These are phyloP conservation scores for Balaeniceps rex DNA, from an alignment of 2,113 vertebrate species.

Conservation along the genomic window DNA sequence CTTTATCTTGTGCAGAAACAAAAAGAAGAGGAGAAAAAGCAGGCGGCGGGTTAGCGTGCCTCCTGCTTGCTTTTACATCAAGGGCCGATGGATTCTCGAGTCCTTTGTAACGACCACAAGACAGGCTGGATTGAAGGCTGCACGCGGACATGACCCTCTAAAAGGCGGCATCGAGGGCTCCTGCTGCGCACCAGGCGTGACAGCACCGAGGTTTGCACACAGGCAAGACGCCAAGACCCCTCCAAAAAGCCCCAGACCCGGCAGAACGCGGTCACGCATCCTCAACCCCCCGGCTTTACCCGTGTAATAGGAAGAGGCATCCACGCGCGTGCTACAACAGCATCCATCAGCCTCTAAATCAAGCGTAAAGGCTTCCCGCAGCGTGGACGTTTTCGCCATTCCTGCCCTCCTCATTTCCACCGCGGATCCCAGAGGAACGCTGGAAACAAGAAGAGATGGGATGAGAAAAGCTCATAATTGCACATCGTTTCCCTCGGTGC, in stretches of 20 bases:
- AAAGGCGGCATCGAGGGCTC: neutral
- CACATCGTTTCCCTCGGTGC: neutral
- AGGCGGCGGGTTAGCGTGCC: accelerated
- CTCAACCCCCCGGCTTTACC: neutral
- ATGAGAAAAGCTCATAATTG: neutral
- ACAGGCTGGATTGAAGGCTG: neutral
- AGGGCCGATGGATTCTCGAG: accelerated
- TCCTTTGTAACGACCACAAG: neutral
- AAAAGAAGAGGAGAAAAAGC: neutral
- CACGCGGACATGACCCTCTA: accelerated
- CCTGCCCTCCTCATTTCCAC: neutral
- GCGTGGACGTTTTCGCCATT: neutral
- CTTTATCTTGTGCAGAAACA: neutral
- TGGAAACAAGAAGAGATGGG: neutral
- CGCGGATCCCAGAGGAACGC: neutral
- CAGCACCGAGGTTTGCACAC: neutral
- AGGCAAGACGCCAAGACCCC: neutral
- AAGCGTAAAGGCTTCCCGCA: neutral
- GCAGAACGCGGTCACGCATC: neutral
- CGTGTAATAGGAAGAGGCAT: accelerated
- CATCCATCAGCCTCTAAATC: neutral
- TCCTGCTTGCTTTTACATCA: neutral
- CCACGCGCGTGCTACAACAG: accelerated
- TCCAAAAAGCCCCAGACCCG: neutral
- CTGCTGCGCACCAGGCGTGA: neutral